phyloP scores from a whole-genome alignment of 2,797 vertebrate species.

The Megaceryle alcyon region DNA sequence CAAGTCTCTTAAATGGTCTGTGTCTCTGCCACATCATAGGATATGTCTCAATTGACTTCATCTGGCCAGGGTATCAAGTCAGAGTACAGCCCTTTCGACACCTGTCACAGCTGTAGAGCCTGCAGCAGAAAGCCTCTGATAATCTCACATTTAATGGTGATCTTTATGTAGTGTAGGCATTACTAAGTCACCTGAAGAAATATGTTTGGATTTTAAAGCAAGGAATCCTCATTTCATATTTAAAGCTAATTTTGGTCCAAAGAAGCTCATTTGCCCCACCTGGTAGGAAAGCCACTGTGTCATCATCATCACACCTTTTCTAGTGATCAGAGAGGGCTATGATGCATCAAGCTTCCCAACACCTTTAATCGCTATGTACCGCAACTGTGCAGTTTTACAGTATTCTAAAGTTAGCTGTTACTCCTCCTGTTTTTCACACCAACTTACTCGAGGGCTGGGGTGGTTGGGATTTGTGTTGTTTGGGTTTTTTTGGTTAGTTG shows the following conservation, averaged over 20 bases:
- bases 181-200: background rate
- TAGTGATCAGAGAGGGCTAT: background rate
- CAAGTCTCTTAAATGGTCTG: background rate
- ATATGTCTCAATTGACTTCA: background rate
- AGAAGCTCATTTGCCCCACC: background rate
- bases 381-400: background rate
- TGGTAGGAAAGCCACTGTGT: background rate
- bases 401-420: background rate
- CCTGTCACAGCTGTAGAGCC: background rate
- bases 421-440: background rate
- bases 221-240: background rate
- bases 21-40: background rate
- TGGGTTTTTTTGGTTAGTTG: background rate
- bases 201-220: background rate
- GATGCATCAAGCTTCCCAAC: background rate
- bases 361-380: background rate
- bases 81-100: background rate
- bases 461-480: background rate
- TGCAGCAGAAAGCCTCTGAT: rapidly evolving
- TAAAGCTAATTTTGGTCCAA: background rate
- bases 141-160: background rate
- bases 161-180: background rate
- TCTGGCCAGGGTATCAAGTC: background rate
- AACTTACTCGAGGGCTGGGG: background rate
- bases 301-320: background rate